Conservation (phyloP, 2,888 invertebrate genomes). For the Lucinisca nassula region DNA sequence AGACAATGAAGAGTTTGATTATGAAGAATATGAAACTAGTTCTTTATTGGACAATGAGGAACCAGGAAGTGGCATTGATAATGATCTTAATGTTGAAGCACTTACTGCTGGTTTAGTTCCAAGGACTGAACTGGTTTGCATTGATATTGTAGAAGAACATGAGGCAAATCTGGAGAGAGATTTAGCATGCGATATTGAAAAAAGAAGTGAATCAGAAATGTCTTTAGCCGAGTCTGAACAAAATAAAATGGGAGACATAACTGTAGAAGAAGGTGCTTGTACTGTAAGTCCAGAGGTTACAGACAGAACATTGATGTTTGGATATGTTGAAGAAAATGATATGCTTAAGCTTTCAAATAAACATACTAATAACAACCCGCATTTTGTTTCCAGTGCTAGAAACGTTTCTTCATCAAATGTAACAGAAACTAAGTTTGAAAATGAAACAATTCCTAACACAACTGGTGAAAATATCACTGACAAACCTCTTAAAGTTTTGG, state of each 20-base stretch:
- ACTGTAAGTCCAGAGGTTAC: no score
- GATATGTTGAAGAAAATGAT: no score
- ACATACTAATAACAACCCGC: no score
- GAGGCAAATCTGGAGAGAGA: background rate
- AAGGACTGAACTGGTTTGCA: background rate
- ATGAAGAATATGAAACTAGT: background rate
- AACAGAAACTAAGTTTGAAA: no score
- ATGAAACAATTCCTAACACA: no score
- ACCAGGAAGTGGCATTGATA: background rate
- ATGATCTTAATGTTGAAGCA: background rate
- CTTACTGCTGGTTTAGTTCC: background rate
- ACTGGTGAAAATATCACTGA: no score
- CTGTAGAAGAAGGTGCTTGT: no score
- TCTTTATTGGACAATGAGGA: background rate
- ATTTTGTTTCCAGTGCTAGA: no score
- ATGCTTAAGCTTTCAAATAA: no score
- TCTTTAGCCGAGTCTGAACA: background rate
- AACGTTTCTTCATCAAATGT: no score
- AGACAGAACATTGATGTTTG: no score
- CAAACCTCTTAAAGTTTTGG: no score
- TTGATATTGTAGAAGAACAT: background rate
- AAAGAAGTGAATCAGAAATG: background rate
- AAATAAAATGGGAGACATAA: background rate
- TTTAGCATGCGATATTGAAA: background rate
- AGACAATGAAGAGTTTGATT: background rate